Evolutionary conservation across 2,797 vertebrate species (phyloP).

Genomic region (Kryptopterus vitreolus): DNA sequence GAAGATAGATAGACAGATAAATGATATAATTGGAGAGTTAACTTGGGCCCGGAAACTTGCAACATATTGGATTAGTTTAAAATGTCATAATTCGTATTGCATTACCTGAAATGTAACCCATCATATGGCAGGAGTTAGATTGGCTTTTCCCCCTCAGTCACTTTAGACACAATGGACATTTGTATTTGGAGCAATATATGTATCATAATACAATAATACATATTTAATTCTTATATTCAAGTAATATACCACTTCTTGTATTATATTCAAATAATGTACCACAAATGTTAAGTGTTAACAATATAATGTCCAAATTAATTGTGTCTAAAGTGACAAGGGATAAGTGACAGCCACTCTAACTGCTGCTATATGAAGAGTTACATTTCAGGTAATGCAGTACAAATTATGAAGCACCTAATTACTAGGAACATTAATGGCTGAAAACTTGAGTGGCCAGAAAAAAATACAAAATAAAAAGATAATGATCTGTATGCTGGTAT

Average conservation of each 20-base stretch:
- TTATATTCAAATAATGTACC: no score
- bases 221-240: no score
- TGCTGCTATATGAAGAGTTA: no score
- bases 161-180: not conserved
- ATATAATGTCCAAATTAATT: no score
- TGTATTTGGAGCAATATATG: not conserved
- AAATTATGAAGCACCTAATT: not conserved
- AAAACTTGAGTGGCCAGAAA: not conserved
- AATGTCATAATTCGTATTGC: conserved; percentile 12
- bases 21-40: not conserved
- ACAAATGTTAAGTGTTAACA: no score
- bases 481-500: not conserved
- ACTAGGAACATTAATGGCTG: no score
- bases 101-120: not conserved
- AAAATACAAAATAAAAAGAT: not conserved
- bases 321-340: no score
- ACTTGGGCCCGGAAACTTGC: not conserved
- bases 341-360: no score
- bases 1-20: not conserved
- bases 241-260: no score
- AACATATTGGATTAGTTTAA: not conserved
- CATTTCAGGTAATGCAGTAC: no score
- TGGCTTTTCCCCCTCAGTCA: not conserved
- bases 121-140: not conserved
- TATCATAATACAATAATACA: no score